Percentiles rank a stretch among this genome's conserved stretches.
Evolutionary conservation across 2,888 invertebrate species (phyloP).

Genomic region (Zaprionus bogoriensis): DNA sequence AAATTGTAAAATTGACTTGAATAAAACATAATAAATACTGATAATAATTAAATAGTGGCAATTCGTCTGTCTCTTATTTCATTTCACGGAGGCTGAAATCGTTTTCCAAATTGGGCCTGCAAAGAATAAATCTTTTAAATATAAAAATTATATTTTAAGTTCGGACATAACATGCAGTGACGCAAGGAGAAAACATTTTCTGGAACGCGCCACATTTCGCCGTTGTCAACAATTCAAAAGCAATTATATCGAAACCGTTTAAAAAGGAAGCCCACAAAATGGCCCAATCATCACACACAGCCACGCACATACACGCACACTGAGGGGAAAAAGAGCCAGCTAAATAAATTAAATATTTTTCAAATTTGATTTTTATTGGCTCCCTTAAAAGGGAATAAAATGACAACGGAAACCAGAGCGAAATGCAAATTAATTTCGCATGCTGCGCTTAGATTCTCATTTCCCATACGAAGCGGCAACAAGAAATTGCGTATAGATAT

Average conservation of each 20-base stretch:
- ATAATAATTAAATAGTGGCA: conserved; percentile 22
- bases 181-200: neutral
- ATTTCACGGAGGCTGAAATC: neutral
- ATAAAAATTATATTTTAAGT: neutral
- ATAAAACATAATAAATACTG: conserved; percentile 44
- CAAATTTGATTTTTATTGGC: conserved; percentile 74
- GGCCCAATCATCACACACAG: conserved; percentile 21
- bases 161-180: neutral
- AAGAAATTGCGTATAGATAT: conserved; percentile 1
- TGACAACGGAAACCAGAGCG: conserved; percentile 41
- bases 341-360: conserved; percentile 76
- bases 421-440: conserved; percentile 77
- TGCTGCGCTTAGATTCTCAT: conserved; percentile 57
- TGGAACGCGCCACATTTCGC: neutral
- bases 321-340: conserved; percentile 15
- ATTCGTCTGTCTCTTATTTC: neutral
- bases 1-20: conserved; percentile 45
- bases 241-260: conserved; percentile 50
- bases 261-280: conserved; percentile 20
- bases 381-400: conserved; percentile 12
- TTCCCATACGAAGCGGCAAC: conserved; percentile 19
- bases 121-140: too few relatives aligned
- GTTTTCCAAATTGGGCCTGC: neutral
- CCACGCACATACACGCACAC: conserved; percentile 17
- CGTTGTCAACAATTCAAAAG: conserved; percentile 43